Conservation (phyloP, 2,113 vertebrate genomes). For the Calidris pugnax region DNA sequence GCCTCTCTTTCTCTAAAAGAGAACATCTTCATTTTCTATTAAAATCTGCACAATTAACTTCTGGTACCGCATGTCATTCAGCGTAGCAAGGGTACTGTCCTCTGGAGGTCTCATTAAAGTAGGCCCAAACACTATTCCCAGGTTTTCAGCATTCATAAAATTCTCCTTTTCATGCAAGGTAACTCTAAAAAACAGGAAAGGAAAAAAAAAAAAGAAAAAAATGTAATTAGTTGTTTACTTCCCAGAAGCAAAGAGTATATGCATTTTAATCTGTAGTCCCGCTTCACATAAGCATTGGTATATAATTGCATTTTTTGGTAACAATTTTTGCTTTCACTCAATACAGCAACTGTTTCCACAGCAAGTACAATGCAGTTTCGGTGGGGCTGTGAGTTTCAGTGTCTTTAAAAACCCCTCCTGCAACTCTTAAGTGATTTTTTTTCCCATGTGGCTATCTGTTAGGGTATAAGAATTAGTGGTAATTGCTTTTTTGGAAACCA, state of each 20-base stretch:
- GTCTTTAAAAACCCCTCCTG: neutral
- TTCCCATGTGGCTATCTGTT: neutral
- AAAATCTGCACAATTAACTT: slow-evolving; percentile 94
- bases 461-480: neutral
- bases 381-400: neutral
- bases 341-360: neutral
- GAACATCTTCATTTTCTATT: slow-evolving; percentile 96
- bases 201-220: neutral
- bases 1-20: slow-evolving; percentile 82
- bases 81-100: slow-evolving; percentile 90
- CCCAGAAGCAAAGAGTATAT: neutral
- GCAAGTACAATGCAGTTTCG: rapidly evolving
- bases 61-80: slow-evolving; percentile 98
- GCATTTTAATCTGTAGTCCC: neutral
- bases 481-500: neutral
- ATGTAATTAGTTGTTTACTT: neutral
- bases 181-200: slow-evolving; percentile 78
- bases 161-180: slow-evolving; percentile 95
- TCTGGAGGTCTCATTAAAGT: slow-evolving; percentile 96
- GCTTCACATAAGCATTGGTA: neutral
- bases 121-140: slow-evolving; percentile 96
- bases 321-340: neutral
- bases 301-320: neutral
- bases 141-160: slow-evolving; percentile 95
- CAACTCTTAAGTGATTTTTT: neutral